phyloP scores from a whole-genome alignment of 2,888 invertebrate species.

The Ptycholaimellus sp. region DNA sequence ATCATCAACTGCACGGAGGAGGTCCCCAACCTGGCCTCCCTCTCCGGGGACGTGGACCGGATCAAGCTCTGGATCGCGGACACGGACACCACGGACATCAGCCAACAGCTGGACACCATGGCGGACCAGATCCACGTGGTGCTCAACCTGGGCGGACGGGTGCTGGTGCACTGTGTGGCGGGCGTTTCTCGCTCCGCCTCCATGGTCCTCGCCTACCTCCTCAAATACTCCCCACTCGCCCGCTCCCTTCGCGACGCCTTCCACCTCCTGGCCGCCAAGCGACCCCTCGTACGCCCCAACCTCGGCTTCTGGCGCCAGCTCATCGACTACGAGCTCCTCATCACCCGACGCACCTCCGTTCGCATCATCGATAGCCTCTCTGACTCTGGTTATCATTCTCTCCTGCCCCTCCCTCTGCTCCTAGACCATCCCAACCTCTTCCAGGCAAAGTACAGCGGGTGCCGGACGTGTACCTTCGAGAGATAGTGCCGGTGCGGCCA shows the following conservation, averaged over 20 bases:
- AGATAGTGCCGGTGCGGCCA: conserved; percentile 16
- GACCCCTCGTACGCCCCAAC: conserved; percentile 63
- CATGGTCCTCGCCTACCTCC: conserved; percentile 61
- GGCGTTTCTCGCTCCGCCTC: conserved; percentile 65
- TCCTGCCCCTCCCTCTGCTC: no score
- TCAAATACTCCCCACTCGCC: conserved; percentile 43
- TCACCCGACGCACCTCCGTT: no score
- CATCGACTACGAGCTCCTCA: conserved; percentile 46
- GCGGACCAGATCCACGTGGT: conserved; percentile 19
- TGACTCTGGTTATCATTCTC: no score
- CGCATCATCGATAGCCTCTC: no score
- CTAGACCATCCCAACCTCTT: conserved; percentile 17
- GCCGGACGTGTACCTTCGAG: conserved; percentile 21
- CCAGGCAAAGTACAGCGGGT: conserved; percentile 21
- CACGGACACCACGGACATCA: conserved; percentile 18
- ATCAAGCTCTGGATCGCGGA: conserved; percentile 25
- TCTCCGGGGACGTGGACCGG: conserved; percentile 18
- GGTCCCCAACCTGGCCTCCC: conserved; percentile 20
- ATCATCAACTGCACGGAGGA: conserved; percentile 60
- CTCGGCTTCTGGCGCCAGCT: conserved; percentile 68
- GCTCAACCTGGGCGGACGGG: conserved; percentile 35
- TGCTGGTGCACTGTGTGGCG: conserved; percentile 65
- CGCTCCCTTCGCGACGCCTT: conserved; percentile 56
- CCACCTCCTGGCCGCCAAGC: conserved; percentile 43
- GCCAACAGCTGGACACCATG: conserved; percentile 19